A percentile compares a stretch with the other conserved stretches of the same genome.
Conservation (phyloP, 2,797 vertebrate species). For the Rhinella marina region DNA sequence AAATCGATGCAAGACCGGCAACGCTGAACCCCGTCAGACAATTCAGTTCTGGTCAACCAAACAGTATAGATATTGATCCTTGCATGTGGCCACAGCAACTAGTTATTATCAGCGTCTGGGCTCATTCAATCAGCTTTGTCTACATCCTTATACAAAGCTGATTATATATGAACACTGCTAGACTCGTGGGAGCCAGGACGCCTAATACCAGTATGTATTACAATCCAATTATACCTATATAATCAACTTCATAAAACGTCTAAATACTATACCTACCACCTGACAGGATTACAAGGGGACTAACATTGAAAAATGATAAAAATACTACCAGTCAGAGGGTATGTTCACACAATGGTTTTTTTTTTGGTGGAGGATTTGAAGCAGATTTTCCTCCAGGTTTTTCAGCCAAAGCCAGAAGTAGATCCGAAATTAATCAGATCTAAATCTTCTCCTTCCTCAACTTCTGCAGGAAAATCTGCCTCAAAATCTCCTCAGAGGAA, state of each 20-base stretch:
- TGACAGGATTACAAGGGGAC: too few species aligned
- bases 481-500: too few species aligned
- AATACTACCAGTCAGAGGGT: too few species aligned
- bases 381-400: too few species aligned
- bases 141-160: constrained; percentile 8
- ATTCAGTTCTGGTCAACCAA: not conserved
- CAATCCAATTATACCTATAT: constrained; percentile 4
- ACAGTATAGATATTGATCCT: not conserved
- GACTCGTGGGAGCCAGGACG: not conserved
- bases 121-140: not conserved
- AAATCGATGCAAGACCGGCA: not conserved
- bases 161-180: constrained; percentile 7
- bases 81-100: not conserved
- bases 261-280: too few species aligned
- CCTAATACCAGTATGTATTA: constrained; percentile 5
- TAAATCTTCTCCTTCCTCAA: too few species aligned
- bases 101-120: not conserved
- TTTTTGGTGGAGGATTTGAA: too few species aligned
- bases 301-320: too few species aligned
- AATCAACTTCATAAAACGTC: not conserved
- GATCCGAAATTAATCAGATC: too few species aligned
- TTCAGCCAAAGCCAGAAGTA: too few species aligned
- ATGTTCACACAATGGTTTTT: too few species aligned
- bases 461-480: too few species aligned
- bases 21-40: not conserved